phyloP scores from a whole-genome alignment of 2,113 vertebrate species.

The Malurus cyaneus region DNA sequence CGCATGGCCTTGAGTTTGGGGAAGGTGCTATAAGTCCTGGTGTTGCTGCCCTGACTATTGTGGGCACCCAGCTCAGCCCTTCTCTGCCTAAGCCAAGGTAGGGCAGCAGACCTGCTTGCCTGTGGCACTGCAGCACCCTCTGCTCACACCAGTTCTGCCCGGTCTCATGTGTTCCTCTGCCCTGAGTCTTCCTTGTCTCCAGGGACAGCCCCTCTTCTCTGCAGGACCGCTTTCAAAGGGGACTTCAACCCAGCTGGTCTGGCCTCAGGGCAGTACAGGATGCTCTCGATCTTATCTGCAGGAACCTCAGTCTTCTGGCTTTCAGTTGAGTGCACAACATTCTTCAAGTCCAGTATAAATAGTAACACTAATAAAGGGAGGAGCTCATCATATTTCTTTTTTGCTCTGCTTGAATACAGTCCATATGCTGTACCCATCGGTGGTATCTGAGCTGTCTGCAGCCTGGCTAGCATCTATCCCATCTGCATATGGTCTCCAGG shows the following conservation, averaged over 20 bases:
- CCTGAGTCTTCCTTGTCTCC: neutral
- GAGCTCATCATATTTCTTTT: neutral
- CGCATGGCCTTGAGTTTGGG: neutral
- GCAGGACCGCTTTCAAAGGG: neutral
- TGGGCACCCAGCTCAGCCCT: neutral
- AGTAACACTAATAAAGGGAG: constrained; percentile 22
- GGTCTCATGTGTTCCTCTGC: neutral
- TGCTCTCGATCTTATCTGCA: constrained; percentile 15
- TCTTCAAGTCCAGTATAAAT: neutral
- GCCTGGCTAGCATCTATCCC: constrained; percentile 37
- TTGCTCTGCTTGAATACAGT: neutral
- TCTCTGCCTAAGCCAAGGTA: neutral
- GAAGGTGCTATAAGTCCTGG: neutral
- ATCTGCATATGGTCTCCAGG: constrained; percentile 16
- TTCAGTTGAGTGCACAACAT: neutral
- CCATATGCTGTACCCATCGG: neutral
- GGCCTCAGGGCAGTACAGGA: neutral
- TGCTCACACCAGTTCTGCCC: neutral
- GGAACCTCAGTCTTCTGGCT: neutral
- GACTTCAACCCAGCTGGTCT: neutral
- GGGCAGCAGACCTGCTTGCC: neutral
- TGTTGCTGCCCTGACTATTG: neutral
- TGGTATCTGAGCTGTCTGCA: constrained; percentile 25
- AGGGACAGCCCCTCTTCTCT: neutral
- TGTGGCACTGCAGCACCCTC: neutral